Conservation (phyloP, 1,140 invertebrate genomes). For the Ceratina australensis region DNA sequence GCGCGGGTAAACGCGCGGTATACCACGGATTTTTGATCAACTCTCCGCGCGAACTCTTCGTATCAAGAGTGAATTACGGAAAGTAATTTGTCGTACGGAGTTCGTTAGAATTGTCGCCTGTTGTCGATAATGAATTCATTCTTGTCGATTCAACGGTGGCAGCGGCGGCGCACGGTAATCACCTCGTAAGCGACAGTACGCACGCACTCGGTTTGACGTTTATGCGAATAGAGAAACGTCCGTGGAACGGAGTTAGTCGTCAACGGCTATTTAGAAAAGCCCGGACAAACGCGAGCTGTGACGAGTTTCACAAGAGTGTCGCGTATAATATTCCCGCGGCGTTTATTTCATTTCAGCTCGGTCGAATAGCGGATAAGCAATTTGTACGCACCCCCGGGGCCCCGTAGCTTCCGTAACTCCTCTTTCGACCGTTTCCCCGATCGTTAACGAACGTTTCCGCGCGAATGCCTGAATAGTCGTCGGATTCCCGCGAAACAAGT, state of each 20-base stretch:
- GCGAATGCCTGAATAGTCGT: neutral
- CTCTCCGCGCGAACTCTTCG: too few species aligned
- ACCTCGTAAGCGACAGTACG: neutral
- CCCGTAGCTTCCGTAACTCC: neutral
- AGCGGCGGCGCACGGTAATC: neutral
- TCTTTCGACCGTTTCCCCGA: neutral
- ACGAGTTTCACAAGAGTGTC: slow-evolving; percentile 41
- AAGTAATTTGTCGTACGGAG: too few species aligned
- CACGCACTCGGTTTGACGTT: neutral
- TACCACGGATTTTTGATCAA: too few species aligned
- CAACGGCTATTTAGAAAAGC: slow-evolving; percentile 47
- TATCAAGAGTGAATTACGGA: too few species aligned
- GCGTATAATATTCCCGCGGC: slow-evolving; percentile 1
- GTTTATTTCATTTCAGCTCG: slow-evolving; percentile 42
- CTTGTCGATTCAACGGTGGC: slow-evolving; percentile 10
- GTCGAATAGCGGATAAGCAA: slow-evolving; percentile 20
- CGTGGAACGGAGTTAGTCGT: slow-evolving; percentile 15
- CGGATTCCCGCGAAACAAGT: too few species aligned
- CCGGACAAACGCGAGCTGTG: neutral
- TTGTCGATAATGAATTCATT: slow-evolving; percentile 22
- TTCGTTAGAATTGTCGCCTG: neutral
- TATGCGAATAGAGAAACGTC: slow-evolving; percentile 18
- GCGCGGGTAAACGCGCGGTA: too few species aligned
- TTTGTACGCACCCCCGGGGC: neutral
- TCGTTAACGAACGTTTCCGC: neutral